A percentile compares a stretch with the other conserved stretches of the same genome.
These are phyloP conservation scores for Mohoua ochrocephala DNA, from an alignment of 2,113 vertebrate species.

Conservation along the genomic window DNA sequence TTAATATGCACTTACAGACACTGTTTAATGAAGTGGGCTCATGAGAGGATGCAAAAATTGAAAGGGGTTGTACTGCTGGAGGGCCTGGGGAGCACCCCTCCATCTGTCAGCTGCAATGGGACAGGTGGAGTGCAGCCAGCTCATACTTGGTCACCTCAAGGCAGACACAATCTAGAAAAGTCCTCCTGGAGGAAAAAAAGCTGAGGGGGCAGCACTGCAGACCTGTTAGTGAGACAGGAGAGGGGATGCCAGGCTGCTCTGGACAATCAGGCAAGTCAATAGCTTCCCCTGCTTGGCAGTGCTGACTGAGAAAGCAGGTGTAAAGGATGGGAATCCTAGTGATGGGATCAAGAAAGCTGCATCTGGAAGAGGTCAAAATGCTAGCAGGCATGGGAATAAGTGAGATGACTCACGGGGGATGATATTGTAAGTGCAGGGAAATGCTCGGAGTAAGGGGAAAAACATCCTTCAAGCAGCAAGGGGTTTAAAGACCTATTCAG, in stretches of 20 bases:
- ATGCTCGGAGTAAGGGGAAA: background rate
- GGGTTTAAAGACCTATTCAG: background rate
- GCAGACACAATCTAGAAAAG: background rate
- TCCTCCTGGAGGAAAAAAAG: background rate
- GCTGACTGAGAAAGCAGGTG: background rate
- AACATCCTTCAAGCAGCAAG: background rate
- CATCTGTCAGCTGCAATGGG: background rate
- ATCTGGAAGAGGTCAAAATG: background rate
- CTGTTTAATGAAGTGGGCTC: background rate
- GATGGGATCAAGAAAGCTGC: background rate
- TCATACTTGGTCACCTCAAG: background rate
- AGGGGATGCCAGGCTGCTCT: background rate
- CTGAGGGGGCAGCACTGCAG: background rate
- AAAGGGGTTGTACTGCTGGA: background rate
- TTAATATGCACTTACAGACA: background rate
- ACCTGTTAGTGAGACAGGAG: background rate
- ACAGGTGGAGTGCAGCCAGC: background rate
- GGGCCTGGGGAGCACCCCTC: rapidly evolving
- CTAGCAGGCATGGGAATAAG: background rate
- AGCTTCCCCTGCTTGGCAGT: background rate
- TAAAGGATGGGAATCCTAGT: background rate
- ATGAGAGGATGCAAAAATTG: background rate
- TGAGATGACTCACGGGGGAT: background rate
- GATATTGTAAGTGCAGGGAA: background rate
- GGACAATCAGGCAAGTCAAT: background rate